Percentiles rank a stretch among this genome's conserved stretches.
Conservation (phyloP, 2,888 invertebrate genomes). For the Cremastobaeus sp. region DNA sequence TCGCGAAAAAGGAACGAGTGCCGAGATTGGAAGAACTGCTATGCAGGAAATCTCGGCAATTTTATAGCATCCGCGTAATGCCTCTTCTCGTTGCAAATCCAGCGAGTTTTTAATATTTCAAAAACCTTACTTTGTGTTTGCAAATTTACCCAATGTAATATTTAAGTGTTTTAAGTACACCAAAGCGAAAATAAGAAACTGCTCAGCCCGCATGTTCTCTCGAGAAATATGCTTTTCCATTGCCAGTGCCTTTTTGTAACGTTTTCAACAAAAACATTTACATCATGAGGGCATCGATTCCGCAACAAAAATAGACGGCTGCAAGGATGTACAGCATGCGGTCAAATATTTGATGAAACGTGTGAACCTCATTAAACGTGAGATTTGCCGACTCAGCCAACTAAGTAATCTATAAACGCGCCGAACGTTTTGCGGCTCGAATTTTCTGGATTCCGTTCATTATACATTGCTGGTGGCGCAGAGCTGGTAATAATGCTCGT, state of each 20-base stretch:
- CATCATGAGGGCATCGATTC: too few species aligned
- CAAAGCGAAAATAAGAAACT: conserved; percentile 7
- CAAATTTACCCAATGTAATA: not conserved
- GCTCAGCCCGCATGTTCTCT: too few species aligned
- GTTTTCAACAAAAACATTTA: too few species aligned
- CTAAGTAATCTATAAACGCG: conserved; percentile 12
- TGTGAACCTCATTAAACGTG: not conserved
- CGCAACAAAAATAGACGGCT: too few species aligned
- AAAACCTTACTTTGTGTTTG: conserved; percentile 15
- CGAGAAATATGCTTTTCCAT: too few species aligned
- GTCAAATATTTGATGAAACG: conserved; percentile 9
- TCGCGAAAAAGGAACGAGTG: conserved; percentile 14
- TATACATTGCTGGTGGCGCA: conserved; percentile 20
- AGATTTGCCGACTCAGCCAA: conserved; percentile 24
- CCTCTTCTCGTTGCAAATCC: conserved; percentile 20
- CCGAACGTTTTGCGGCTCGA: conserved; percentile 25
- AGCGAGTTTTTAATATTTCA: conserved; percentile 27
- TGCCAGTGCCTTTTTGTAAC: not conserved
- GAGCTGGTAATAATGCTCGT: conserved; percentile 31
- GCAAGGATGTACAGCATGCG: too few species aligned
- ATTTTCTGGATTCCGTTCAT: conserved; percentile 47
- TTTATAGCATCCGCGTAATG: conserved; percentile 12
- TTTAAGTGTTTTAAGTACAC: conserved; percentile 3
- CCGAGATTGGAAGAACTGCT: not conserved
- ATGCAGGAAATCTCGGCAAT: conserved; percentile 17